Evolutionary conservation across 2,888 invertebrate species (phyloP), one percentile per base, ranked within the genome.

Genomic region (Drosophila kambysellisi): DNA sequence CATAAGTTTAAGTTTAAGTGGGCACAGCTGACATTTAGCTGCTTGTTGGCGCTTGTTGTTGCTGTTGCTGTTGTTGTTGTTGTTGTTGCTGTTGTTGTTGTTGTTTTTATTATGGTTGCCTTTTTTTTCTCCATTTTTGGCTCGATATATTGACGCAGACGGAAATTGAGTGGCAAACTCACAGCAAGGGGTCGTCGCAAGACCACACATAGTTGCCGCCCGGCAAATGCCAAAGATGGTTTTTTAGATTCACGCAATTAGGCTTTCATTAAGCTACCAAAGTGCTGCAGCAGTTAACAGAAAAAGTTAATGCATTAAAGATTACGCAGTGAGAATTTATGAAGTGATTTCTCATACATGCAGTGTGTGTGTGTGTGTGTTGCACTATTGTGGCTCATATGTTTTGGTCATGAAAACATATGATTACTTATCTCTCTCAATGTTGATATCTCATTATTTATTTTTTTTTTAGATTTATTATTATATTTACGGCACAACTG

Each of bases 1-100:
- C 75, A 87, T 86, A 86, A 76, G 87, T 89, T 89, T 71, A 71
- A 70, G 78, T 89, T 87, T 83, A 89, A 87, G 82, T 89, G 89
- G 82, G 75, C 85, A 74, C 71, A 57, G 67, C 78, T 89, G 85
- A 82, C 89, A 89, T 85, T 85, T 87, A 77, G 75, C 62, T 69
- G 77, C 63, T 56, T 57, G 37, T 57, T 71, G 57, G 51, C 46
- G 56, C 41, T 63, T 25, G n/a, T n/a, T n/a, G n/a, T 12, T 17
- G 51, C 33, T 58, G 11, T 52, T 60, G 25, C n/a, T 30, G 25
- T 5, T 30, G 43, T 63, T 52, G 29, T 9, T 41, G 39, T 5
- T 37, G 17, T 4, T 50, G 50, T 17, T 12, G 12, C 29, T 53
- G n/a, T 52, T 60, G 32, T 30, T 29, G 25, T n/a, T 30, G 25